phyloP scores from a whole-genome alignment of 2,797 vertebrate genomes.

The Acanthurus leucopareius region DNA sequence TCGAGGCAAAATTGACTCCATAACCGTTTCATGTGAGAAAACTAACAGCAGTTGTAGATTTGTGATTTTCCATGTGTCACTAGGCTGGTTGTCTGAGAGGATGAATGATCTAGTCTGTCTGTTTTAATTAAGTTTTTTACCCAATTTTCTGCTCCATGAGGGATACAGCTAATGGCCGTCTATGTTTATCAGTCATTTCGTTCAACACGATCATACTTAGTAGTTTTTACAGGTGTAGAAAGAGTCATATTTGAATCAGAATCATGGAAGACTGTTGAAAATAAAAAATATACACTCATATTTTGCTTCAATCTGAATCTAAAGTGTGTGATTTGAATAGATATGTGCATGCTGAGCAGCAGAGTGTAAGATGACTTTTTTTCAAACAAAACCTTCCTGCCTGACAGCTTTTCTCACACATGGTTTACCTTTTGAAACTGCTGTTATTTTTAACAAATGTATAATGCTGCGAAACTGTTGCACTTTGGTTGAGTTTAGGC shows the following conservation, averaged over 20 bases:
- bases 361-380: too few relatives aligned
- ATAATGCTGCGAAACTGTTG: too few relatives aligned
- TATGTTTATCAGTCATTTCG: not conserved
- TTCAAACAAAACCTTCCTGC: too few relatives aligned
- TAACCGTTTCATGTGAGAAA: slow-evolving; percentile 6
- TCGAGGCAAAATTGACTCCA: slow-evolving; percentile 13
- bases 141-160: not conserved
- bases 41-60: not conserved
- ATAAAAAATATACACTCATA: not conserved
- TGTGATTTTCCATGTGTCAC: not conserved
- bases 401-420: too few relatives aligned
- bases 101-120: not conserved
- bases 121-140: not conserved
- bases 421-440: too few relatives aligned
- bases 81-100: not conserved
- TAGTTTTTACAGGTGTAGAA: not conserved
- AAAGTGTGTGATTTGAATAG: not conserved
- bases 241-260: not conserved
- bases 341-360: not conserved
- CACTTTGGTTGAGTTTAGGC: too few relatives aligned
- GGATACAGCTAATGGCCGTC: not conserved
- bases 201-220: not conserved
- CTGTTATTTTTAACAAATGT: too few relatives aligned
- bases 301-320: not conserved
- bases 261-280: not conserved